Evolutionary conservation across 2,888 invertebrate species (phyloP), one percentile per base, ranked within the genome.

Genomic region (Plagodis pulveraria): DNA sequence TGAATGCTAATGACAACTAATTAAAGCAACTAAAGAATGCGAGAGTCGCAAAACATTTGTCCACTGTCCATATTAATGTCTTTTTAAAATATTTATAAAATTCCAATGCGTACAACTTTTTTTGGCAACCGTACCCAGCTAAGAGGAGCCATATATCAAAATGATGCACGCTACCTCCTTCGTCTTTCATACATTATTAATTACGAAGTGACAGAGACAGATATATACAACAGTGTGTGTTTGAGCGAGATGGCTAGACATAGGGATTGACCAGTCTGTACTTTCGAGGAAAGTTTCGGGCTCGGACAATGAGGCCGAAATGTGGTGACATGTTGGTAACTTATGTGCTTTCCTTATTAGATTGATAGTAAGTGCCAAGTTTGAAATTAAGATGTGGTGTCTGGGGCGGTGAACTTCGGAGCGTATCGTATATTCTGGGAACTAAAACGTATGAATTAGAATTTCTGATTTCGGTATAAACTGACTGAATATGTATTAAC

Each of bases 151-250:
- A 76, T 81, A 80, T 74, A 80, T 81, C 87, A 84, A 80, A 81
- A 87, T 87, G 87, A 86, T 82, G 77, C 80, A 87, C 83, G 72
- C 84, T 77, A 73, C 77, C 81, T 81, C 80, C 78, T 57, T 72
- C 76, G 78, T 83, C 80, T 81, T 85, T 86, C 86, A 87, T 88
- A 84, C 85, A 87, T 88, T 87, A 88, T 87, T 88, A 88, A 88
- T 88, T 86, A 86, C 83, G 70, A 77, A 73, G 75, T 50, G 78
- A 85, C 67, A 67, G 77, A 70, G 85, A 82, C 60, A 63, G 71
- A 53, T 56, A 40, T 59, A 70, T 50, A 47, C 47, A 52, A 55
- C 34, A 33, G 44, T 9, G 32, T 45, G 46, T 46, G 70, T 57
- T n/a, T 35, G 74, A 73, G 50, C 63, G 67, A 58, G 78, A 77